Conservation (phyloP, 1,140 invertebrate species). For the Lasioglossum baleicum region DNA sequence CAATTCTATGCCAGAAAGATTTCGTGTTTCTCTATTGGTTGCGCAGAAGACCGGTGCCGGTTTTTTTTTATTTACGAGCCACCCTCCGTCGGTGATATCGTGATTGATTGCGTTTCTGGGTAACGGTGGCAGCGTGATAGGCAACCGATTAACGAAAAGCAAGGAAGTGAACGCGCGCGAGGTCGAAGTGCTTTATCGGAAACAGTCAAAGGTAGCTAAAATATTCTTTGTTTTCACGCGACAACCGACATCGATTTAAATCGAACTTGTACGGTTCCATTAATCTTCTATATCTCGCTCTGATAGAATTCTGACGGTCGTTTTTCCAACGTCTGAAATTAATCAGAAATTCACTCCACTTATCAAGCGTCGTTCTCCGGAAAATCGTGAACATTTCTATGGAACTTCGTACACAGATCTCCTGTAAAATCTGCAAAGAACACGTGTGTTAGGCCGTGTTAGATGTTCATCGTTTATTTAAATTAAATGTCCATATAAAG, state of each 20-base stretch:
- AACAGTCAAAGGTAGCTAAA: background rate
- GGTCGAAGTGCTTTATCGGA: background rate
- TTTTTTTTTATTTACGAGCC: background rate
- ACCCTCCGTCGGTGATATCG: background rate
- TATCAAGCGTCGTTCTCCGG: too few relatives aligned
- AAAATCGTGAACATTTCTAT: too few relatives aligned
- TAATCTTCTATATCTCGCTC: background rate
- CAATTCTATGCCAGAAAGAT: too few relatives aligned
- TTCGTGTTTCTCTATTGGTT: too few relatives aligned
- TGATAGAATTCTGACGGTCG: background rate
- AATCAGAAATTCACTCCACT: background rate
- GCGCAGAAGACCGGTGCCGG: too few relatives aligned
- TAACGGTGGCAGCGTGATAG: background rate
- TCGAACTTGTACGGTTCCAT: constrained; percentile 15
- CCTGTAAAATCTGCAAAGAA: too few relatives aligned
- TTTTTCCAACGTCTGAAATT: background rate
- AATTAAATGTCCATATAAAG: too few relatives aligned
- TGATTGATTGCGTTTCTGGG: background rate
- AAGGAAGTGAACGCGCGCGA: background rate
- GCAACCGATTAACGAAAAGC: constrained; percentile 4
- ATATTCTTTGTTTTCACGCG: constrained; percentile 13
- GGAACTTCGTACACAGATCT: too few relatives aligned
- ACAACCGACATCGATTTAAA: constrained; percentile 42
- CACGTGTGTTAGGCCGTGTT: too few relatives aligned
- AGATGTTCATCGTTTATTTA: too few relatives aligned